Percentiles rank a stretch among this genome's conserved stretches.
These are phyloP conservation scores for Antheraea assamensis DNA, from an alignment of 2,888 invertebrate genomes.

Conservation along the genomic window DNA sequence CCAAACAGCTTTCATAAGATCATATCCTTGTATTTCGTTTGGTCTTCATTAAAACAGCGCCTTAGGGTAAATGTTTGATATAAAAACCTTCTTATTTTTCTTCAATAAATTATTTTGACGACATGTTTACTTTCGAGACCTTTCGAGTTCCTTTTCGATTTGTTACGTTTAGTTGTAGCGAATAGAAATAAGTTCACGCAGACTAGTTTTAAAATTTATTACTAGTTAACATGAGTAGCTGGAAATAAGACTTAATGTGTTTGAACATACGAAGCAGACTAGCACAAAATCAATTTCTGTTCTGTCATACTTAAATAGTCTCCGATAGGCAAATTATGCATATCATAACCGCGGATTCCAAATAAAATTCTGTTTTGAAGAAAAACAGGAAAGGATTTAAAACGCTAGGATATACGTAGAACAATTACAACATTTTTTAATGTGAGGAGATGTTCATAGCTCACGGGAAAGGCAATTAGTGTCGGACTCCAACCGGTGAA, in stretches of 20 bases:
- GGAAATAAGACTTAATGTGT: neutral
- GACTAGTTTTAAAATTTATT: neutral
- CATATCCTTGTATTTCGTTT: neutral
- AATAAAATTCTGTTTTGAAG: too few relatives aligned
- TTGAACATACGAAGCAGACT: too few relatives aligned
- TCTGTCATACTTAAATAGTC: too few relatives aligned
- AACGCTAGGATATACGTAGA: too few relatives aligned
- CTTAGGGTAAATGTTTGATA: neutral
- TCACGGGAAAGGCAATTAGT: too few relatives aligned
- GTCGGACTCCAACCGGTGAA: too few relatives aligned
- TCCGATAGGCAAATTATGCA: too few relatives aligned
- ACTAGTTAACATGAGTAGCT: neutral
- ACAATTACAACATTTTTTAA: too few relatives aligned
- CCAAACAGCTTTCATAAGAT: neutral
- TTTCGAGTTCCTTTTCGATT: neutral
- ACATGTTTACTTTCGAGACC: neutral
- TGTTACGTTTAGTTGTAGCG: neutral
- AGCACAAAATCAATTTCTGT: too few relatives aligned
- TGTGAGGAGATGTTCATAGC: too few relatives aligned
- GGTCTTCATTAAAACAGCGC: neutral
- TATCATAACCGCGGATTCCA: too few relatives aligned
- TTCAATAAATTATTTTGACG: slow-evolving; percentile 2
- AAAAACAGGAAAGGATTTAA: too few relatives aligned
- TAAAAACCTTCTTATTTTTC: neutral
- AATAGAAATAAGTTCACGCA: neutral